Evolutionary conservation across 1,140 invertebrate species (phyloP).

Genomic region (Physella acuta): DNA sequence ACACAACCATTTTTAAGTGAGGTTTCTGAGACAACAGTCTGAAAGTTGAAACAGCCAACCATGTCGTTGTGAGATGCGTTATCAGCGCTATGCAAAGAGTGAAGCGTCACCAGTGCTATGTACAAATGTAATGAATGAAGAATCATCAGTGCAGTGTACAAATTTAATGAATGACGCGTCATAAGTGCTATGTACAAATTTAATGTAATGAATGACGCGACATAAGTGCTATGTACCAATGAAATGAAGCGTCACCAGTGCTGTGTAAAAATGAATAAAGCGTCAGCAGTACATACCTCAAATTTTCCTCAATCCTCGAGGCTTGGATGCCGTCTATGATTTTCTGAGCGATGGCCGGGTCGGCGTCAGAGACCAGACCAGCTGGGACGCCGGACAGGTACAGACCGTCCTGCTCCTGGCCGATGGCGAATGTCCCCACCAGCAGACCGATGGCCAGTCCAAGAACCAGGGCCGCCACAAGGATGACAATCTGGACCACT

Average conservation of each 20-base stretch:
- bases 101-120: no score
- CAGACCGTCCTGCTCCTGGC: neutral
- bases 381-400: constrained; percentile 5
- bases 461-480: neutral
- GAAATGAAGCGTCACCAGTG: neutral
- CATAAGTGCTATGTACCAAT: neutral
- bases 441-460: constrained; percentile 13
- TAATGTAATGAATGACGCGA: neutral
- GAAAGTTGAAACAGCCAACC: no score
- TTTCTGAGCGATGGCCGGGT: constrained; percentile 6
- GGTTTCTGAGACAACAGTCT: no score
- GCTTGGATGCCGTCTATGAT: constrained; percentile 7
- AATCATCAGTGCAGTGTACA: no score
- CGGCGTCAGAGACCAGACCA: neutral
- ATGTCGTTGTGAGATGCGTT: no score
- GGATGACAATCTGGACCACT: no score
- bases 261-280: neutral
- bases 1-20: no score
- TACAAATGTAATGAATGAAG: no score
- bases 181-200: neutral
- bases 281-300: constrained; percentile 19
- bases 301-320: constrained; percentile 2
- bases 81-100: no score
- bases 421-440: constrained; percentile 14
- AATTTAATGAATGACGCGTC: no score